Conservation (phyloP, 2,113 vertebrate genomes). For the Fregetta grallaria region DNA sequence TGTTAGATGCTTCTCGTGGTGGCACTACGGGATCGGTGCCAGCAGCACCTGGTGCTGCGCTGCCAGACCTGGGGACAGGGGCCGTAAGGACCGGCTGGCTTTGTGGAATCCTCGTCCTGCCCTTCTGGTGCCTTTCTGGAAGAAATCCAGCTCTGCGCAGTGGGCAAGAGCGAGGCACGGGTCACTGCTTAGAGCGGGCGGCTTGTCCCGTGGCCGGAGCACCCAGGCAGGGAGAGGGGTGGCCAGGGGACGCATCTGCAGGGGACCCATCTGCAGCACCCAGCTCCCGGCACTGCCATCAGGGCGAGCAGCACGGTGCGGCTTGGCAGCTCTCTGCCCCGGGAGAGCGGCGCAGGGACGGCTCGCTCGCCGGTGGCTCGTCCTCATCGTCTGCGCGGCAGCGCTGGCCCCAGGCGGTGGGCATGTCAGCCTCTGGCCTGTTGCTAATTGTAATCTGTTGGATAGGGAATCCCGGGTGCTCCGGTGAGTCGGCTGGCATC, state of each 20-base stretch:
- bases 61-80: neutral
- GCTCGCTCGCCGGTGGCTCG: fast-evolving
- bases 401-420: neutral
- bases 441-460: neutral
- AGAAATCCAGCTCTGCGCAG: fast-evolving
- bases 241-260: neutral
- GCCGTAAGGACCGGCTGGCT: fast-evolving
- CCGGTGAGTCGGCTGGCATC: neutral
- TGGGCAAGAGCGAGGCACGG: neutral
- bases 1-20: fast-evolving
- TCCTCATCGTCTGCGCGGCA: fast-evolving
- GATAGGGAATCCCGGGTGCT: neutral
- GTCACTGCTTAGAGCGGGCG: fast-evolving
- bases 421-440: neutral
- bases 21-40: fast-evolving
- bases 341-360: fast-evolving
- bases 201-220: fast-evolving
- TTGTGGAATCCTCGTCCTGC: neutral
- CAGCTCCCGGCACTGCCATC: fast-evolving
- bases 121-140: neutral
- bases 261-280: neutral
- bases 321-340: fast-evolving
- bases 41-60: fast-evolving
- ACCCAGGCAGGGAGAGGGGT: neutral
- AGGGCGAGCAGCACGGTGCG: fast-evolving